Percentiles rank a stretch among this genome's conserved stretches.
These are phyloP conservation scores for Sebastes trivittatus DNA, from an alignment of 2,797 vertebrate genomes.

Conservation along the genomic window DNA sequence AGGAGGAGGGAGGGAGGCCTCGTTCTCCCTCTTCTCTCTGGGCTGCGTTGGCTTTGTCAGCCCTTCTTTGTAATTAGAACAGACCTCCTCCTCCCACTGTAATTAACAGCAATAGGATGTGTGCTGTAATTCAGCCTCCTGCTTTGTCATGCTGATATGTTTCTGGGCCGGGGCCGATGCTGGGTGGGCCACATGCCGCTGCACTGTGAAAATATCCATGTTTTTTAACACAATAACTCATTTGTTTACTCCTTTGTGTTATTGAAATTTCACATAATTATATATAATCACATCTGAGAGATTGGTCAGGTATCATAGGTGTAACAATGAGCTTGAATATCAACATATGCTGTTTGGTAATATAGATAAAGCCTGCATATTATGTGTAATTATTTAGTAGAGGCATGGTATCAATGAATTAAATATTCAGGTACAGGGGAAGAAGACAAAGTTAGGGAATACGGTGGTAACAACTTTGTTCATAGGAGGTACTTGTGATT, in stretches of 20 bases:
- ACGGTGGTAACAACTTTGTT: not conserved
- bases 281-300: not conserved
- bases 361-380: not conserved
- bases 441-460: not conserved
- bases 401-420: not conserved
- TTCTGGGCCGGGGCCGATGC: constrained; percentile 26
- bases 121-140: constrained; percentile 66
- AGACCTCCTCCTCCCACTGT: constrained; percentile 67
- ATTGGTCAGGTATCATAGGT: not conserved
- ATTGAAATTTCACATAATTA: not conserved
- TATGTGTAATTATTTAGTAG: not conserved
- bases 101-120: constrained; percentile 75
- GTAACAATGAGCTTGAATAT: not conserved
- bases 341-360: not conserved
- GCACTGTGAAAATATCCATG: not conserved
- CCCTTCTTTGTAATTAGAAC: constrained; percentile 75
- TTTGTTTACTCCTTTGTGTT: not conserved
- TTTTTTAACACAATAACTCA: not conserved
- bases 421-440: not conserved
- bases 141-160: constrained; percentile 64
- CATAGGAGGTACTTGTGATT: not conserved
- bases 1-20: constrained; percentile 44
- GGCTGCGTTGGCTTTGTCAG: constrained; percentile 65
- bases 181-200: constrained; percentile 47
- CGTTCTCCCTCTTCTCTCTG: constrained; percentile 36